Conservation (phyloP, 2,797 vertebrate species). For the Ficedula albicollis region DNA sequence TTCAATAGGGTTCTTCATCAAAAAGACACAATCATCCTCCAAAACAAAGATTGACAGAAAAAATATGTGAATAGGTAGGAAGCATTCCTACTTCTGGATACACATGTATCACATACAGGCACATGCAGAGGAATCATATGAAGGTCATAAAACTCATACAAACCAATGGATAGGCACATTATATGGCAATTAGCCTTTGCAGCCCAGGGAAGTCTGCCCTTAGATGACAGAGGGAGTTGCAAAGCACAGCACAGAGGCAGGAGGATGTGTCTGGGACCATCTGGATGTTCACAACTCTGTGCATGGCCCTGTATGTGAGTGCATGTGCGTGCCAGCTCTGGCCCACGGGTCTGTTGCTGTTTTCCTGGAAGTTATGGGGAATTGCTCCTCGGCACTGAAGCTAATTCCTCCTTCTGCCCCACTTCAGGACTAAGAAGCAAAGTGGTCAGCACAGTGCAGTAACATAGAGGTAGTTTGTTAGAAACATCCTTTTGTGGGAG, state of each 20-base stretch:
- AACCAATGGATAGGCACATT: neutral
- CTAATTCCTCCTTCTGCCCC: neutral
- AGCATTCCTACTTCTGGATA: neutral
- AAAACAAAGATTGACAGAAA: neutral
- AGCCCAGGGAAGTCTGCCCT: too few species aligned
- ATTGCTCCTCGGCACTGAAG: neutral
- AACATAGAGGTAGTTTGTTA: neutral
- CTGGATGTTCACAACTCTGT: neutral
- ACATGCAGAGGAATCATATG: neutral
- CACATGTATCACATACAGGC: neutral
- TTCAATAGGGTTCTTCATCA: conserved; percentile 64
- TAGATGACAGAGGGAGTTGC: neutral
- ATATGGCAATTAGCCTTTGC: neutral
- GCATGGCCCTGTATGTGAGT: neutral
- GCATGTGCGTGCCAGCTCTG: neutral
- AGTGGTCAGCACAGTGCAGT: neutral
- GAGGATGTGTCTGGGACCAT: neutral
- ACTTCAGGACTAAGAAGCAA: neutral
- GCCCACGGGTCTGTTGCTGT: neutral
- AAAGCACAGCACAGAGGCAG: neutral
- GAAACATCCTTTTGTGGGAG: neutral
- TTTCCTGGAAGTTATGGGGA: neutral
- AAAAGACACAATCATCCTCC: conserved; percentile 83
- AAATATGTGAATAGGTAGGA: neutral
- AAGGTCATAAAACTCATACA: neutral